These are phyloP conservation scores for Synanthedon andrenaeformis DNA, from an alignment of 2,888 invertebrate genomes.

Conservation along the genomic window DNA sequence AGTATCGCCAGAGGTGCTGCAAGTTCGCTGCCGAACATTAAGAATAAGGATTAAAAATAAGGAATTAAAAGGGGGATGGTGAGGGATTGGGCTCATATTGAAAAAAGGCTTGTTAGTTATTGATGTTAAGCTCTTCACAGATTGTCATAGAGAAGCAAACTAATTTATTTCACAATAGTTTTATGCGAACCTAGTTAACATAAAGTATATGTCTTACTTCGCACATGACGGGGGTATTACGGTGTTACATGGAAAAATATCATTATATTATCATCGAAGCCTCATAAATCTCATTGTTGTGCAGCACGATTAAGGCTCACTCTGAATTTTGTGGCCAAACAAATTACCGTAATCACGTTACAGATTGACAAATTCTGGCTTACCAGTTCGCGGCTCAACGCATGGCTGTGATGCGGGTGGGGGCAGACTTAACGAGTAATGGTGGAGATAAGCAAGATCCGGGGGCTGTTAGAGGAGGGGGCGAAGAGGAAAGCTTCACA, in stretches of 20 bases:
- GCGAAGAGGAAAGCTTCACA: neutral
- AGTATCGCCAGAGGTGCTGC: too few relatives aligned
- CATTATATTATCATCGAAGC: neutral
- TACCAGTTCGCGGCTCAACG: constrained; percentile 19
- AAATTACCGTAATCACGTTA: constrained; percentile 18
- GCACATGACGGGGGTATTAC: too few relatives aligned
- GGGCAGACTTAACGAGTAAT: constrained; percentile 23
- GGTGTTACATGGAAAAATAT: neutral
- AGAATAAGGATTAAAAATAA: too few relatives aligned
- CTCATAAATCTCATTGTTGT: neutral
- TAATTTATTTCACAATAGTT: too few relatives aligned
- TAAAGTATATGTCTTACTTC: too few relatives aligned
- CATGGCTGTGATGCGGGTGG: constrained; percentile 21
- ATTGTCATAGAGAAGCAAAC: too few relatives aligned
- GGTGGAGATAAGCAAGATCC: constrained; percentile 22
- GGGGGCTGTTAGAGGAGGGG: constrained; percentile 5
- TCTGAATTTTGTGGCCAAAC: constrained; percentile 6
- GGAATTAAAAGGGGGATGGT: too few relatives aligned
- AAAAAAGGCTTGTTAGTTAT: too few relatives aligned
- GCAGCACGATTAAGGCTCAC: neutral
- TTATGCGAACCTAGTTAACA: too few relatives aligned
- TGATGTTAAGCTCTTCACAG: too few relatives aligned
- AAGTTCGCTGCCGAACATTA: too few relatives aligned
- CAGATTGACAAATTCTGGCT: constrained; percentile 29
- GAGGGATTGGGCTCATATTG: too few relatives aligned